Evolutionary conservation across 1,140 invertebrate genomes (phyloP).

Genomic region (Dryas iulia): DNA sequence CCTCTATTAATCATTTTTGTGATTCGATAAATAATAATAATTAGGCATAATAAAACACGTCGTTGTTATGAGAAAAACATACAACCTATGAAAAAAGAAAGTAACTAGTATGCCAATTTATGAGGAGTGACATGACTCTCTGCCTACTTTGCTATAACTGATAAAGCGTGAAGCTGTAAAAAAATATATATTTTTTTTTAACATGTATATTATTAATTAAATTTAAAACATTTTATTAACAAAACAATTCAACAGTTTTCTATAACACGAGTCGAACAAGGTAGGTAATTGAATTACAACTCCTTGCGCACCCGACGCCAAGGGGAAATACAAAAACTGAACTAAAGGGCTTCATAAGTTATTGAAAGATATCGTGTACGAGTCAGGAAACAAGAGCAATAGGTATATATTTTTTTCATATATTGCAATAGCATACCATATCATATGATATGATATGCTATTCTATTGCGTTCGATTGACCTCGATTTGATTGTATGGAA

Average conservation of each 20-base stretch:
- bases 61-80: too few species aligned
- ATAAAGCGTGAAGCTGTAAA: too few species aligned
- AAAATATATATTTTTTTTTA: too few species aligned
- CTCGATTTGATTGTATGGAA: not conserved
- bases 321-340: conserved; percentile 45
- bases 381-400: conserved; percentile 13
- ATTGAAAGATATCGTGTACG: conserved; percentile 29
- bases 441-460: not conserved
- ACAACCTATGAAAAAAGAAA: too few species aligned
- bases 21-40: too few species aligned
- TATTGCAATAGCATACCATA: too few species aligned
- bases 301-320: conserved; percentile 36
- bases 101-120: too few species aligned
- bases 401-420: not conserved
- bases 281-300: conserved; percentile 61
- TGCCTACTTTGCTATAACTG: too few species aligned
- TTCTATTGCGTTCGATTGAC: not conserved
- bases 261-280: conserved; percentile 36
- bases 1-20: too few species aligned
- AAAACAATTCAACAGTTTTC: conserved; percentile 14
- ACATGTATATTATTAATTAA: too few species aligned
- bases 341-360: conserved; percentile 53
- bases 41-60: too few species aligned
- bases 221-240: not conserved
- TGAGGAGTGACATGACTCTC: too few species aligned